Conservation (phyloP, 2,888 invertebrate genomes). For the Dryococelus australis region DNA sequence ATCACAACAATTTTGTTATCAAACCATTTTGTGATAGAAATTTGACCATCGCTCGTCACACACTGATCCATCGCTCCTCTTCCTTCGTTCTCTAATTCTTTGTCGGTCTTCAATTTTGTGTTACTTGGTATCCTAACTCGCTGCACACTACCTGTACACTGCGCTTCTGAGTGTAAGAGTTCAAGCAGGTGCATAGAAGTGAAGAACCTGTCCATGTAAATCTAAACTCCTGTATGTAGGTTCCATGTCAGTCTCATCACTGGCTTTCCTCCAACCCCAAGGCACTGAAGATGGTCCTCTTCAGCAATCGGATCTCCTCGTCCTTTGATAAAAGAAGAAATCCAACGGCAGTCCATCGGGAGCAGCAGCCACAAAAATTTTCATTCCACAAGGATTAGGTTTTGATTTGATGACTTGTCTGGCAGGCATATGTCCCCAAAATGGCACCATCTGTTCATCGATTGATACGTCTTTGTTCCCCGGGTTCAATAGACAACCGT, state of each 20-base stretch:
- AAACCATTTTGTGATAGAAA: neutral
- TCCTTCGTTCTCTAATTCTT: neutral
- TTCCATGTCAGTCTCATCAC: neutral
- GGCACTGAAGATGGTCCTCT: neutral
- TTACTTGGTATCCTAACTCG: neutral
- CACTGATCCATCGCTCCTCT: neutral
- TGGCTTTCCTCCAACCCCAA: neutral
- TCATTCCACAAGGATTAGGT: neutral
- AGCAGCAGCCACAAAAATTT: neutral
- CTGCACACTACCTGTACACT: neutral
- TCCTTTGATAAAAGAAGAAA: neutral
- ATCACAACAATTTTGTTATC: neutral
- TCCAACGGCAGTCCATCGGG: neutral
- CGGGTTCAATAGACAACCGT: neutral
- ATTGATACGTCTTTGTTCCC: neutral
- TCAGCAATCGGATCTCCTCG: neutral
- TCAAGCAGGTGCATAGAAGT: neutral
- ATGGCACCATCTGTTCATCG: neutral
- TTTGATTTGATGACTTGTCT: neutral
- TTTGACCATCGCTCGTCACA: neutral
- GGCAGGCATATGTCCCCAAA: neutral
- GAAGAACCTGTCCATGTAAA: slow-evolving; percentile 2
- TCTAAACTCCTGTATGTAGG: neutral
- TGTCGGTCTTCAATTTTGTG: neutral
- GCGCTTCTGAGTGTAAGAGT: neutral